phyloP scores from a whole-genome alignment of 2,113 vertebrate species.

The Lethenteron reissneri region DNA sequence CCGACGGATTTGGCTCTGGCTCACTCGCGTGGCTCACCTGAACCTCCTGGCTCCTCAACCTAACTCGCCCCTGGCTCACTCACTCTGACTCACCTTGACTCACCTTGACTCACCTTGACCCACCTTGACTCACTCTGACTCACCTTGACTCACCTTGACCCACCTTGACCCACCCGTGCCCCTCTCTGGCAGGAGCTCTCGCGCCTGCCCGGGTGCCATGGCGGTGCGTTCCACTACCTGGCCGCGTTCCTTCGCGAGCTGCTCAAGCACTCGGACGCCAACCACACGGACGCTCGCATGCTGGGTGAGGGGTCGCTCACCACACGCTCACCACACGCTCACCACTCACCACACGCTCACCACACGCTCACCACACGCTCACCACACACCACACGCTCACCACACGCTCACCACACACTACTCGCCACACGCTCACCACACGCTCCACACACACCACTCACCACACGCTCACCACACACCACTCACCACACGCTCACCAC shows the following conservation, averaged over 20 bases:
- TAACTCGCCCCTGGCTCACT: not conserved
- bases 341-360: no score
- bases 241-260: constrained; percentile 65
- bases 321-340: no score
- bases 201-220: constrained; percentile 46
- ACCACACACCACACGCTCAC: no score
- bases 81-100: not conserved
- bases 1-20: no score
- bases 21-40: no score
- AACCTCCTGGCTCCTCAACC: not conserved
- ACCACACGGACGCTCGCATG: constrained; percentile 55
- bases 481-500: no score
- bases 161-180: not conserved
- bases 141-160: not conserved
- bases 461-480: no score
- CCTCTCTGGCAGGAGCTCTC: constrained; percentile 34
- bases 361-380: no score
- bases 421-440: no score
- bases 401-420: no score
- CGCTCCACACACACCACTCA: no score
- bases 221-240: constrained; percentile 68
- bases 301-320: constrained; percentile 33
- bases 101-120: not conserved
- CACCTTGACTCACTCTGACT: not conserved
- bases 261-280: constrained; percentile 47